Percentiles rank a stretch among this genome's conserved stretches.
Evolutionary conservation across 2,113 vertebrate species (phyloP).

Genomic region (Tenebrosternarchus preto): DNA sequence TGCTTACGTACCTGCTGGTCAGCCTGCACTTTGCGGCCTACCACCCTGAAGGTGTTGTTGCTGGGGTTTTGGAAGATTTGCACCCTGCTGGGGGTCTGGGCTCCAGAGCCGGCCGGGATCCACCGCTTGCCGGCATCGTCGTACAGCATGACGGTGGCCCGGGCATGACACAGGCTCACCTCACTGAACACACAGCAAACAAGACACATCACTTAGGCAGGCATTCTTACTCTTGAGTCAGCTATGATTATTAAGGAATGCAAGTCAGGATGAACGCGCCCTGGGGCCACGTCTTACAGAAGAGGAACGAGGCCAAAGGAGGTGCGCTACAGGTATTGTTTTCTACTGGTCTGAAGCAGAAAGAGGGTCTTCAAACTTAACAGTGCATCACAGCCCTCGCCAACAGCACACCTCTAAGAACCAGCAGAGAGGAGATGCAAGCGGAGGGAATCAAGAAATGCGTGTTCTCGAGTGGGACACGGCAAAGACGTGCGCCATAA

Average conservation of each 20-base stretch:
- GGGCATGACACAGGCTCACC: conserved; percentile 78
- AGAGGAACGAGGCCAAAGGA: neutral
- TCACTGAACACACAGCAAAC: conserved; percentile 69
- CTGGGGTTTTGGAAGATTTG: conserved; percentile 81
- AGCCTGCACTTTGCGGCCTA: conserved; percentile 81
- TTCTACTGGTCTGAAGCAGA: neutral
- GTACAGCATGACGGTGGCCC: conserved; percentile 85
- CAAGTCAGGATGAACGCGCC: neutral
- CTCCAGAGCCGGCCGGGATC: conserved; percentile 77
- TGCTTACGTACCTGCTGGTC: conserved; percentile 81
- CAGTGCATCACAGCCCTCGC: neutral
- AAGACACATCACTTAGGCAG: neutral
- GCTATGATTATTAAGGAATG: no score
- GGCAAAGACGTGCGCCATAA: no score
- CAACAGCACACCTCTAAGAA: neutral
- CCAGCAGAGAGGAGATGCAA: neutral
- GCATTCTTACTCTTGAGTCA: neutral
- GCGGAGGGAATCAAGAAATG: neutral
- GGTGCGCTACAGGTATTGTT: neutral
- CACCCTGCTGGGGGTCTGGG: conserved; percentile 74
- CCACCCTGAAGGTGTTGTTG: conserved; percentile 80
- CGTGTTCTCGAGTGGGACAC: neutral
- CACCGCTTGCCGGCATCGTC: conserved; percentile 82
- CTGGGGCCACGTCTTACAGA: no score
- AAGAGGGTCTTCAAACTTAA: neutral